Conservation (phyloP, 2,797 vertebrate genomes). For the Cirrhinus mrigala region DNA sequence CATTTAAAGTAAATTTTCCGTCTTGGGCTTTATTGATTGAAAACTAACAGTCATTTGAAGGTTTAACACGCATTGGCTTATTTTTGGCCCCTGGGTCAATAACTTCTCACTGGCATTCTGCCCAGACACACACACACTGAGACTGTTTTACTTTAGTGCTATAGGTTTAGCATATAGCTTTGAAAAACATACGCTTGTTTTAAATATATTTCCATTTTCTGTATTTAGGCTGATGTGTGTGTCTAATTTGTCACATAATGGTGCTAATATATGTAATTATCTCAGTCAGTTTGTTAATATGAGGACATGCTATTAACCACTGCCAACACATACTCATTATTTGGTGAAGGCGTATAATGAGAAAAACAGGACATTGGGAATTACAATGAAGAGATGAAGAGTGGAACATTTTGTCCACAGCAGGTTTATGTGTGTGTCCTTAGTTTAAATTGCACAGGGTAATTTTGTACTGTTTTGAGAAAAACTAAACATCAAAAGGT, state of each 20-base stretch:
- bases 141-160: background rate
- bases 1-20: slow-evolving; percentile 4
- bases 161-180: background rate
- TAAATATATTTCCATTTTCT: background rate
- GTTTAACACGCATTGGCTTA: background rate
- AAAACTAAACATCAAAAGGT: slow-evolving; percentile 29
- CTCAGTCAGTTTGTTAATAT: background rate
- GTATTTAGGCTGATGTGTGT: background rate
- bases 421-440: background rate
- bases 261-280: background rate
- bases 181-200: background rate
- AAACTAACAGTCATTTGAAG: background rate
- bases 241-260: background rate
- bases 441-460: background rate
- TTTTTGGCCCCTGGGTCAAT: background rate
- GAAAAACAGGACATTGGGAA: background rate
- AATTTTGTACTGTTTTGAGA: background rate
- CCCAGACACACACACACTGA: slow-evolving; percentile 16
- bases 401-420: background rate
- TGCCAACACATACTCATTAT: background rate
- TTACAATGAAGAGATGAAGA: background rate
- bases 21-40: slow-evolving; percentile 13
- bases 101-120: background rate
- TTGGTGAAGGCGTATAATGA: background rate
- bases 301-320: background rate